Base-by-base conservation (phyloP, 2,797 vertebrate genomes). In the Trichosurus vulpecula region DNA sequence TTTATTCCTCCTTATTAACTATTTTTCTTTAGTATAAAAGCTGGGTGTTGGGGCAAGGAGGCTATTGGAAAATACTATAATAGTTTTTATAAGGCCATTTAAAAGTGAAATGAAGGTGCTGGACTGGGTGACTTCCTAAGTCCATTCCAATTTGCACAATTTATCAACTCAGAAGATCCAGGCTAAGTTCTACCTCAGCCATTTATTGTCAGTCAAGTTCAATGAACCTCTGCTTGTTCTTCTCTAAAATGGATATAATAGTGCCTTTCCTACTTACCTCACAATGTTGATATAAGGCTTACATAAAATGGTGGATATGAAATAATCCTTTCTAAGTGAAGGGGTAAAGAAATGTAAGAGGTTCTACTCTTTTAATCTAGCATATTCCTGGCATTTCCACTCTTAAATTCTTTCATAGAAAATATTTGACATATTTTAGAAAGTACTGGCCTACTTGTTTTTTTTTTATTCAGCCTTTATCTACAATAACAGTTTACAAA, bases 11-110 rank as follows among this genome's bases (percentile, higher is more conserved):
- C 74, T 47, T 47, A 2, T 41, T 81, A 47, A 81, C 8, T 47
- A 74, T 81, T 81, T 74, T n/a, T 16, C 13, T 66, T 19, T 74
- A n/a, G 74, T 74, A 74, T 16, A 41, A 74, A 74, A 41, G 16
- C 0, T 2, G 6, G 66, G 11, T 35, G 1, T 41, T 6, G 2
- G n/a, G 6, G 19, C 2, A 27, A 16, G 0, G 22, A 8, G n/a
- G 8, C 2, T 47, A 81, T 81, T 81, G 22, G 74, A 47, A 81
- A 47, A 47, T 47, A 9, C 22, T 27, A 25, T 10, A 81, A 81
- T 81, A 47, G 3, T 25, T 74, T 81, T 22, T 10, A 47, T 81
- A 81, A 47, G 22, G 6, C 22, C 19, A 47, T 81, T 81, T 81
- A 47, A 47, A 47, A 47, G 74, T 47, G 74, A 81, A 25, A 81